Evolutionary conservation across 2,888 invertebrate genomes (phyloP).

Genomic region (Drosophila subquinaria): DNA sequence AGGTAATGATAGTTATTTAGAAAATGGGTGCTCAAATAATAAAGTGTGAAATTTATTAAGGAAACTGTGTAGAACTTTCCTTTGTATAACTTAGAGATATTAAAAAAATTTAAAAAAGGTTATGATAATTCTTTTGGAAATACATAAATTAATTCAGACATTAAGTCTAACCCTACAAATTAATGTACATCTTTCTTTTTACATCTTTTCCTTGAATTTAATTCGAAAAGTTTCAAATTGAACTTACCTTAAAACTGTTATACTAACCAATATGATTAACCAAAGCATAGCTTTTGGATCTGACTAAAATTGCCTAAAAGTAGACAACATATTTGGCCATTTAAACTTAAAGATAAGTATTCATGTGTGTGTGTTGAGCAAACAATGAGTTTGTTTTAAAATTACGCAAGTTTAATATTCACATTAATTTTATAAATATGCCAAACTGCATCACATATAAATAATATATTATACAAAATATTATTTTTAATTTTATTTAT

Average conservation of each 20-base stretch:
- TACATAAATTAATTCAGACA: too few relatives aligned
- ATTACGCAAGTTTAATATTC: neutral
- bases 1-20: too few relatives aligned
- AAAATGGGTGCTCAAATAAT: neutral
- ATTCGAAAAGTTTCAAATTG: neutral
- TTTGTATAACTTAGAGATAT: neutral
- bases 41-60: neutral
- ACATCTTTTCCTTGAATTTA: neutral
- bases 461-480: neutral
- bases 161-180: neutral
- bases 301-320: conserved; percentile 21
- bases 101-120: too few relatives aligned
- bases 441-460: neutral
- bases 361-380: neutral
- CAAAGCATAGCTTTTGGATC: conserved; percentile 27
- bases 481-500: too few relatives aligned
- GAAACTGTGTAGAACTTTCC: neutral
- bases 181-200: neutral
- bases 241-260: conserved; percentile 23
- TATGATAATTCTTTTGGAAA: too few relatives aligned
- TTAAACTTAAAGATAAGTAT: neutral
- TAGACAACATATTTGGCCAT: neutral
- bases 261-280: neutral
- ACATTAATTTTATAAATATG: too few relatives aligned
- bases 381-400: neutral